Base-by-base conservation (phyloP, 2,888 invertebrate species). In the Pandemis heparana region DNA sequence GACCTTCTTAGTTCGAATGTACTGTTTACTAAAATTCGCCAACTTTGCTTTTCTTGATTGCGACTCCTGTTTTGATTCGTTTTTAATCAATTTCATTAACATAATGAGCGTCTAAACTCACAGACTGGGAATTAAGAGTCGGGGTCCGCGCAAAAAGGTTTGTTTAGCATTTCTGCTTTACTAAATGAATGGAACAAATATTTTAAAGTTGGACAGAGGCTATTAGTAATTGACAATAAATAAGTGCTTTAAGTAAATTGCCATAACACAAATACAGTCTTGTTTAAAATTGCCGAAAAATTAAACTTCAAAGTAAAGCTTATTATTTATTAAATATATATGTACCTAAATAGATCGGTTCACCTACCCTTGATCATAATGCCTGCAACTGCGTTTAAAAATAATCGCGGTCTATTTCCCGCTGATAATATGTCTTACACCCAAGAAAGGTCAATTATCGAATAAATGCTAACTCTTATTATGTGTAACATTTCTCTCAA, bases 11-110 rank as follows among this genome's bases (percentile, higher is more conserved):
- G 56, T 23, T 56, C 10, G 12, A 56, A 56, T 82, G 87, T 83
- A 83, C 85, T 86, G 83, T 87, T 85, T 83, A 82, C 81, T 73
- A 80, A 82, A 82, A 83, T 81, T 85, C 82, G 78, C 77, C 78
- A 43, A 70, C 60, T 70, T 65, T 51, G 65, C 73, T 65, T 61
- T 48, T 39, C 39, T 63, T 73, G 73, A 73, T 69, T 73, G 48
- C 39, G 46, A 72, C 67, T 64, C 67, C 46, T 65, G 61, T 53
- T 71, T 65, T 43, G 61, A 75, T 64, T 65, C 41, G 39, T 48
- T 56, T 71, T 68, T 71, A 74, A 71, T 74, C 48, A 76, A 65
- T 71, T 69, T 53, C 68, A 62, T 75, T 70, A 51, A 59, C 41
- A n/a, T 60, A 61, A 65, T 61, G 56, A 70, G 66, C 46, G 18